Evolutionary conservation across 2,888 invertebrate genomes (phyloP).

Genomic region (Argyresthia goedartella): DNA sequence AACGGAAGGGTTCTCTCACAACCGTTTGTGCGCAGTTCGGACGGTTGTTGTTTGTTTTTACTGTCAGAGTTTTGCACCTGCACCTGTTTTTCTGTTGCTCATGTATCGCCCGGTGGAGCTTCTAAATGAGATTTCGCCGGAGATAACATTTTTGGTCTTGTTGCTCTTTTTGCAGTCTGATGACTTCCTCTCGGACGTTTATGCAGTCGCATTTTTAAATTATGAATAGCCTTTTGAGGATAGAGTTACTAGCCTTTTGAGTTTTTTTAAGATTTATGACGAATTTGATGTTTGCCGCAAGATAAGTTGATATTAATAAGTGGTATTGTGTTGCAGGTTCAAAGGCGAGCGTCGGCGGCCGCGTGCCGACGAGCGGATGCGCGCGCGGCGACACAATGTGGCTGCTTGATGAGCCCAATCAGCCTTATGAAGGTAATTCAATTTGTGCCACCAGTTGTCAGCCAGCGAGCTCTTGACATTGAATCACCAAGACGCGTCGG

Average conservation of each 20-base stretch:
- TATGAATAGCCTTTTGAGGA: not conserved
- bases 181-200: conserved; percentile 23
- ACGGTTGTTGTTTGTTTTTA: conserved; percentile 53
- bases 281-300: too few species aligned
- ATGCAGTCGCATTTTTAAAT: conserved; percentile 4
- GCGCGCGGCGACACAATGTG: conserved; percentile 76
- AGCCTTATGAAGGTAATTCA: conserved; percentile 70
- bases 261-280: too few species aligned
- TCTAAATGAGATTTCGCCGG: conserved; percentile 39
- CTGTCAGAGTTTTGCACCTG: conserved; percentile 56
- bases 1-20: conserved; percentile 35
- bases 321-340: conserved; percentile 29
- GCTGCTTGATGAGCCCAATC: conserved; percentile 77
- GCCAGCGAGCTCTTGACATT: not conserved
- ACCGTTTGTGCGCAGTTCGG: conserved; percentile 25
- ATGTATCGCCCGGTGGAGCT: conserved; percentile 21
- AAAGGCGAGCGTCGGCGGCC: conserved; percentile 46
- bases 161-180: conserved; percentile 20
- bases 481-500: too few species aligned
- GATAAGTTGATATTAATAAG: too few species aligned
- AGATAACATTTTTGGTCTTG: conserved; percentile 23
- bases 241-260: too few species aligned
- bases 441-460: not conserved
- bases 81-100: conserved; percentile 16
- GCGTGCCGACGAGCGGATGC: conserved; percentile 69